Base-by-base conservation (phyloP, 1,140 invertebrate genomes). In the Drosophila serrata region DNA sequence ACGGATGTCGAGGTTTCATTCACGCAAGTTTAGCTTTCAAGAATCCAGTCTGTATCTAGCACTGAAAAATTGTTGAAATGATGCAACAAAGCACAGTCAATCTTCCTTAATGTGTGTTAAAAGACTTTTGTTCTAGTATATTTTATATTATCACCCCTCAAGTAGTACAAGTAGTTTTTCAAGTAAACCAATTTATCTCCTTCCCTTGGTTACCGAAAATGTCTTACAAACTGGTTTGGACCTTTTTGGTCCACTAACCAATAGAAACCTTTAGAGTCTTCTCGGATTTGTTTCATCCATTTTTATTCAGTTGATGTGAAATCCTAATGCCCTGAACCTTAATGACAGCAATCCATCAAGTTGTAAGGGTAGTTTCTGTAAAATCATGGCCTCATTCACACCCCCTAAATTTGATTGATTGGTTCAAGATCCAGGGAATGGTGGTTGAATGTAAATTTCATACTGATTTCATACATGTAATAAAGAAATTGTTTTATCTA, bases 301-400 rank as follows among this genome's bases (percentile, higher is more conserved):
- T 31, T 24, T 55, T 27, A 15, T 24, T 43, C 15, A 29, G 22
- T 27, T 19, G 9, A 4, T 7, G 13, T 19, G 11, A 15, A 31
- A 55, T 40, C 19, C 29, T n/a, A 5, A 9, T 6, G 12, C 40
- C 40, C 40, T 13, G 2, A 27, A 35, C 12, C 46, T 27, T 22
- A 15, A 58, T 80, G 82, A 87, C 79, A 84, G 75, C 82, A 77
- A 87, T 88, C 84, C 75, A 87, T 87, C 82, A 87, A 64, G 17
- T 48, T 5, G 11, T n/a, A 19, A 22, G 82, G 82, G 82, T 86
- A 62, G 67, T 68, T 65, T 61, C 35, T 9, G 6, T 29, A 11
- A 29, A n/a, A 9, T 40, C 22, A 22, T 63, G 33, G 42, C 22
- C 63, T 57, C 11, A 11, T 22, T 45, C 46, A 8, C 74, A 69